Base-by-base conservation (phyloP, 1,140 invertebrate genomes). In the roundworm (Caenorhabditis elegans) region DNA sequence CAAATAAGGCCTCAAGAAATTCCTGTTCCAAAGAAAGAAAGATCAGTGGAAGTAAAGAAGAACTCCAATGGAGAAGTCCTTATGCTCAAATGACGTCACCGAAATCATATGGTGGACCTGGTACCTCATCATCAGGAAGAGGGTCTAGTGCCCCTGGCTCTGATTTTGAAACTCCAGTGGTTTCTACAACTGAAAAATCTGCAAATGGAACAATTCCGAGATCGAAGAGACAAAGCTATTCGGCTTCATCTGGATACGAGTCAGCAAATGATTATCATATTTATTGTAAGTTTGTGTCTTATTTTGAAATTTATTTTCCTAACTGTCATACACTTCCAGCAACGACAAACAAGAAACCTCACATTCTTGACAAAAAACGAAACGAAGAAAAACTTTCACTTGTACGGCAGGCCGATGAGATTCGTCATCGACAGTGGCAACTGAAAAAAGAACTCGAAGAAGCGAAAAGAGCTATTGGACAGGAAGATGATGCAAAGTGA, bases 231-330 rank as follows among this genome's bases (percentile, higher is more conserved):
- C 70, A 82, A 22, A 82, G 80, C 47, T 82, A 82, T 77, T 82
- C 80, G 22, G 80, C 80, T 6, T 82, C 80, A 49, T 82, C 80
- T 47, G 80, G 80, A 39, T 82, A 82, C 39, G 80, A 82, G 19
- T 53, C 46, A 26, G 80, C 65, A 2, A 51, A 34, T 77, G 80
- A 75, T 78, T 70, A 70, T 70, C 60, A 70, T 39, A 70, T 70
- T 36, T 70, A 70, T 70, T 26, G 55, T 60, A 22, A 60, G 55
- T 5, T 34, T 34, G 39, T 15, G 5, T 43, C 15, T 43, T 8
- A 8, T 43, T 15, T 8, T 43, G 39, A 5, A 43, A 5, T 43
- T 43, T 43, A 43, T 15, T 8, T 15, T 43, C 15, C 39, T 43
- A n/a, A n/a, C n/a, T n/a, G n/a, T n/a, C n/a, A n/a, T 43, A 43